phyloP scores from a whole-genome alignment of 2,113 vertebrate species.

The Myotis yumanensis region DNA sequence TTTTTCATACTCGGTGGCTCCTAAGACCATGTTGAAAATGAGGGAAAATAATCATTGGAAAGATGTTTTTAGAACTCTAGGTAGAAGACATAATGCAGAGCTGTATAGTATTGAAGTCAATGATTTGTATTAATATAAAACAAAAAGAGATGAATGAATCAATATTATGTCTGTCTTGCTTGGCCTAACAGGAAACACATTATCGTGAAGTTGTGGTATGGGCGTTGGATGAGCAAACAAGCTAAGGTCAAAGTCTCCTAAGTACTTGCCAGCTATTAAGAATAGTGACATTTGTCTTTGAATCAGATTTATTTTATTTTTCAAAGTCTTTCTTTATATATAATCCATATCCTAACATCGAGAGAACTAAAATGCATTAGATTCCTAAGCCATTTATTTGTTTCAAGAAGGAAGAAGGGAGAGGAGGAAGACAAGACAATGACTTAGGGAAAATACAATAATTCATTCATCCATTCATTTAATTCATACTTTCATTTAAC shows the following conservation, averaged over 20 bases:
- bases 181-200: background rate
- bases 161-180: background rate
- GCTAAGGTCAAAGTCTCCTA: background rate
- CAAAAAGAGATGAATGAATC: background rate
- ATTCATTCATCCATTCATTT: background rate
- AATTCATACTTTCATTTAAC: background rate
- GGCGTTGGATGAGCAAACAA: background rate
- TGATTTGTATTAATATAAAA: conserved; percentile 1
- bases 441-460: background rate
- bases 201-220: background rate
- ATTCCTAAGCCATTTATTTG: background rate
- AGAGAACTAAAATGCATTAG: background rate
- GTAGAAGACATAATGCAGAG: background rate
- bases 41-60: background rate
- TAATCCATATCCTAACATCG: background rate
- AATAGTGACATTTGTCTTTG: background rate
- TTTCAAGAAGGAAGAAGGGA: background rate
- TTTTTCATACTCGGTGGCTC: background rate
- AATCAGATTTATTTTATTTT: background rate
- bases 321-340: background rate
- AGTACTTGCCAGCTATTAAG: background rate
- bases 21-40: background rate
- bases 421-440: background rate
- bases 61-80: background rate
- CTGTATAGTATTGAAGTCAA: background rate